Base-by-base conservation (phyloP, 2,888 invertebrate genomes). In the Hirtodrosophila alboralis region DNA sequence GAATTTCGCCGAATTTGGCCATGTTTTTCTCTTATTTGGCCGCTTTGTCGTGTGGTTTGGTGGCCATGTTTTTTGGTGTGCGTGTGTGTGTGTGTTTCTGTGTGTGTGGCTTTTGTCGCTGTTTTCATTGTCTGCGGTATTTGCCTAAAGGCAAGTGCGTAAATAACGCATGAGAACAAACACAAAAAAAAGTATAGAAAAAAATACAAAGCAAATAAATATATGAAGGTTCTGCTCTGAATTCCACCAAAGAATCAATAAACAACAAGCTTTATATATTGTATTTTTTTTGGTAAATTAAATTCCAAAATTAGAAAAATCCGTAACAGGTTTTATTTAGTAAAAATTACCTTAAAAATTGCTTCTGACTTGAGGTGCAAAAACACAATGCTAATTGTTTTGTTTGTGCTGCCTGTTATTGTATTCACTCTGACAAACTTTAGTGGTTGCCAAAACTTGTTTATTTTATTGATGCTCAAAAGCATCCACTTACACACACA, bases 401-500 rank as follows among this genome's bases (percentile, higher is more conserved):
- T 45, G 21, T 51, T 52, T 47, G 48, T 23, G 21, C n/a, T 45
- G 8, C 28, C 9, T 27, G 54, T 36, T 47, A 18, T 47, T 54
- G 26, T 40, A 27, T 38, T 44, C 31, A 38, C 28, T 28, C 16
- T 27, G 40, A n/a, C 36, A 44, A 41, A 54, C 48, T 57, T 53
- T 31, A 12, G 34, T 70, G 72, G 49, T 48, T 66, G 56, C 45
- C 72, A 60, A n/a, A 70, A 61, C 52, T 83, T 78, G 72, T 75
- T 78, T 75, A 71, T 71, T 78, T 77, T 83, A 78, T 79, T 75
- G 76, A 65, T 49, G 61, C 83, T 54, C 48, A 43, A 56, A 58
- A 69, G 72, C 70, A 66, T 57, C 44, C 54, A 58, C 57, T 45
- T 30, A 56, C 48, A 62, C 43, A 27, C 47, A 26, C 54, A 31